Percentiles rank a stretch among this genome's conserved stretches.
Conservation (phyloP, 2,888 invertebrate genomes). For the Drosophila hamatofila region DNA sequence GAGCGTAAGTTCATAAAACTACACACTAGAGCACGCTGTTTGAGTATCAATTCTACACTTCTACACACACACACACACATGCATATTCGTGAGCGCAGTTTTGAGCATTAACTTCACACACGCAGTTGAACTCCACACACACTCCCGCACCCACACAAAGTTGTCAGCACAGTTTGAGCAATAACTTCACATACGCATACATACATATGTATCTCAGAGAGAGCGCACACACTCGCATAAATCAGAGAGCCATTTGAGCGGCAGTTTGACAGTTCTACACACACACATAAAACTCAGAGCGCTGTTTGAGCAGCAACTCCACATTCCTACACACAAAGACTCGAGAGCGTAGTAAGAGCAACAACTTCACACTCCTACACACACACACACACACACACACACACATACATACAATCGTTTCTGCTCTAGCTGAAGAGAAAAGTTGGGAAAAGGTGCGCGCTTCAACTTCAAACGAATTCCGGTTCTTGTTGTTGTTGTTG, state of each 20-base stretch:
- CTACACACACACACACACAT: background rate
- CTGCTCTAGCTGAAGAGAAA: slow-evolving; percentile 22
- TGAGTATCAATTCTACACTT: background rate
- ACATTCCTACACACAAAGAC: background rate
- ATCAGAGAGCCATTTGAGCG: background rate
- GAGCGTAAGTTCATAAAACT: background rate
- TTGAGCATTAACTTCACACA: background rate
- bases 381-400: slow-evolving; percentile 21
- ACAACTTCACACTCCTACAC: slow-evolving; percentile 20
- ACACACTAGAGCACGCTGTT: background rate
- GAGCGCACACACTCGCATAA: background rate
- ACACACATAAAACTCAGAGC: background rate
- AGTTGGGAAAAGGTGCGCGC: slow-evolving; percentile 55
- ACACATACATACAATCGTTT: slow-evolving; percentile 8
- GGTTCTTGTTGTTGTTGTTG: slow-evolving; percentile 57
- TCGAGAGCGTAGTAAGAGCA: background rate
- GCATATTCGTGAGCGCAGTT: background rate
- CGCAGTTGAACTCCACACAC: too few relatives aligned
- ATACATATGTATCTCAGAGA: background rate
- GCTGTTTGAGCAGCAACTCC: slow-evolving; percentile 13
- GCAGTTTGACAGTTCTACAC: background rate
- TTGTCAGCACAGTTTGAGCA: background rate
- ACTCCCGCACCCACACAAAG: slow-evolving; percentile 23
- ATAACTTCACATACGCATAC: background rate
- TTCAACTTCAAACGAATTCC: slow-evolving; percentile 75